phyloP scores from a whole-genome alignment of 2,113 vertebrate genomes.

The Puntigrus tetrazona region DNA sequence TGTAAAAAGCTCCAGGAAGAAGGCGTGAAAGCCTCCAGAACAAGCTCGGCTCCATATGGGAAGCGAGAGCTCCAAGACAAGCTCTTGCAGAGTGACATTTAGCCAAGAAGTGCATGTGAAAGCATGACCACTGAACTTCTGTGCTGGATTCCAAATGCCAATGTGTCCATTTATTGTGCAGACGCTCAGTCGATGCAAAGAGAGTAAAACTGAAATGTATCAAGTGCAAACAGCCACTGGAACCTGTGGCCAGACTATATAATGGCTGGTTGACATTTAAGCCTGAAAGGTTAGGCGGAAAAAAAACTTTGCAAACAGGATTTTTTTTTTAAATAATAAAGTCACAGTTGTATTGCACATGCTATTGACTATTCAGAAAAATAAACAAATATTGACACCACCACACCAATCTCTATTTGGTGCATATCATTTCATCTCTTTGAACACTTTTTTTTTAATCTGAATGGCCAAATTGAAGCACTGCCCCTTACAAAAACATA shows the following conservation, averaged over 20 bases:
- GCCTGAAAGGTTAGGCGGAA: neutral
- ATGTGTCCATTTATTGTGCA: slow-evolving; percentile 36
- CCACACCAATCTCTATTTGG: neutral
- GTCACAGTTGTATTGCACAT: neutral
- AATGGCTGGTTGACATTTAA: slow-evolving; percentile 20
- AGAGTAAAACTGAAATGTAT: slow-evolving; percentile 22
- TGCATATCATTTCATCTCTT: slow-evolving; percentile 48
- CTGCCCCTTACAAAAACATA: slow-evolving; percentile 29
- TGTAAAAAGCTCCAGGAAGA: slow-evolving; percentile 48
- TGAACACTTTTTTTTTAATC: slow-evolving; percentile 1
- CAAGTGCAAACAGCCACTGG: slow-evolving; percentile 20
- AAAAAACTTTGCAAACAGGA: neutral
- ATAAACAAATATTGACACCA: neutral
- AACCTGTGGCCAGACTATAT: slow-evolving; percentile 15
- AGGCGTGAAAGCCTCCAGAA: slow-evolving; percentile 56
- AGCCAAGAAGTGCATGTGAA: slow-evolving; percentile 42
- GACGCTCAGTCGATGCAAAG: slow-evolving; percentile 18
- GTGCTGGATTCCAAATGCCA: slow-evolving; percentile 53
- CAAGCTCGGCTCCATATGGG: slow-evolving; percentile 55
- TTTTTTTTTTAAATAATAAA: neutral
- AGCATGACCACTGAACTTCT: slow-evolving; percentile 50
- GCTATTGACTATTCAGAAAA: neutral
- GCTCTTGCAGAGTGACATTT: slow-evolving; percentile 58
- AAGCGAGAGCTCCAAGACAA: slow-evolving; percentile 47
- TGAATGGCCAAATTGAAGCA: slow-evolving; percentile 25